phyloP scores from a whole-genome alignment of 2,888 invertebrate species.

The Apotomis betuletana region DNA sequence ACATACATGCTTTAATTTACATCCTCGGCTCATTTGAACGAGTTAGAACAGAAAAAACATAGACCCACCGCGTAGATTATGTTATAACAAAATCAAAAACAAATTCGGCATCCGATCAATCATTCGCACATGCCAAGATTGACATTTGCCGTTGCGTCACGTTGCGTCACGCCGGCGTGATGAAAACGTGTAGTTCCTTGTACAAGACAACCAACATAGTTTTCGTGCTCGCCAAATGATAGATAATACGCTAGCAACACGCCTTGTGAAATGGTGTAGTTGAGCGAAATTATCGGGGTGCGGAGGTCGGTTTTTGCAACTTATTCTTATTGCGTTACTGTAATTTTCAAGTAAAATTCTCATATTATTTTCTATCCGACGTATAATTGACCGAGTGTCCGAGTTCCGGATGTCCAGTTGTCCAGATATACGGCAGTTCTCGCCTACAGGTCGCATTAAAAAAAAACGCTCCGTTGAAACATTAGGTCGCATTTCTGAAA shows the following conservation, averaged over 20 bases:
- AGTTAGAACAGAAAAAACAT: background rate
- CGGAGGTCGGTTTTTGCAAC: conserved; percentile 22
- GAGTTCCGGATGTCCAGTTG: too few species aligned
- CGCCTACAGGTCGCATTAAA: too few species aligned
- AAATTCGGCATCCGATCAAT: conserved; percentile 56
- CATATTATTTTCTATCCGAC: too few species aligned
- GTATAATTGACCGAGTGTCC: too few species aligned
- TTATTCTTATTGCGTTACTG: background rate
- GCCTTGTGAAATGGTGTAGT: conserved; percentile 42
- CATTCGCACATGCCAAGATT: conserved; percentile 58
- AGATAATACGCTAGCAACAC: conserved; percentile 36
- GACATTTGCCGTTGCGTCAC: conserved; percentile 69
- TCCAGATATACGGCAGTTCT: too few species aligned
- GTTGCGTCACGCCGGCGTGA: conserved; percentile 55
- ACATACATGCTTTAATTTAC: too few species aligned
- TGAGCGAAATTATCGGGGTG: conserved; percentile 24
- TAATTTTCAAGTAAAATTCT: too few species aligned
- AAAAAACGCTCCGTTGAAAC: too few species aligned
- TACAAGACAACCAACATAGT: conserved; percentile 47
- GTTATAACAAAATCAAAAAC: conserved; percentile 34
- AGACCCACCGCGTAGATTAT: conserved; percentile 1
- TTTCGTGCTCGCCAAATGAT: conserved; percentile 39
- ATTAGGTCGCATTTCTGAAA: too few species aligned
- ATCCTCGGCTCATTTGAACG: background rate
- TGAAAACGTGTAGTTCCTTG: conserved; percentile 58